phyloP scores from a whole-genome alignment of 2,888 invertebrate species.

The Pachymerium ferrugineum region DNA sequence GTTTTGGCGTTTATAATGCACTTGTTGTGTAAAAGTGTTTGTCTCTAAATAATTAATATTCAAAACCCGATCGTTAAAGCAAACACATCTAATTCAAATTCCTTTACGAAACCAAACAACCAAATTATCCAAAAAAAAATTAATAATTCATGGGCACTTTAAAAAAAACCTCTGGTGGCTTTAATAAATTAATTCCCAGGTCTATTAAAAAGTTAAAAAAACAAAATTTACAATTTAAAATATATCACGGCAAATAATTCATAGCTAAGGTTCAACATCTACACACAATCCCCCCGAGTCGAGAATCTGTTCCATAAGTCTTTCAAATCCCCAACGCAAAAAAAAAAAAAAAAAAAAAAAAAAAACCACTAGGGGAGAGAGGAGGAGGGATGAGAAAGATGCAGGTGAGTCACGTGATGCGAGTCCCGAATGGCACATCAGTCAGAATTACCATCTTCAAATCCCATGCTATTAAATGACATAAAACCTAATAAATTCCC shows the following conservation, averaged over 20 bases:
- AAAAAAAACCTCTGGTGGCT: no score
- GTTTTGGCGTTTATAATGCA: no score
- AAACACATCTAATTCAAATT: no score
- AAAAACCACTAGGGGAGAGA: not conserved
- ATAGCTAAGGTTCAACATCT: not conserved
- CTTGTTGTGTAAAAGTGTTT: no score
- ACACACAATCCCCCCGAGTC: not conserved
- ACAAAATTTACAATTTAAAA: not conserved
- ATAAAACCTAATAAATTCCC: constrained; percentile 14
- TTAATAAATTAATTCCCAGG: no score
- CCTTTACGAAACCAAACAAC: no score
- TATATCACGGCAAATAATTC: not conserved
- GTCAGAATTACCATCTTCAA: not conserved
- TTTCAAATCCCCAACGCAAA: constrained; percentile 11
- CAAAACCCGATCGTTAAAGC: no score
- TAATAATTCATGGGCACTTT: no score
- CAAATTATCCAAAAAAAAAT: no score
- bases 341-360: no score
- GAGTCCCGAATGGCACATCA: not conserved
- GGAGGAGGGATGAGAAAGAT: not conserved
- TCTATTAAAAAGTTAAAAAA: not conserved
- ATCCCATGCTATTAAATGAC: not conserved
- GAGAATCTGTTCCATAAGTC: not conserved
- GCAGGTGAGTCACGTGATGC: constrained; percentile 7
- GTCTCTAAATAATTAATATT: no score